Base-by-base conservation (phyloP, 1,140 invertebrate genomes). In the Aphelinus certus region DNA sequence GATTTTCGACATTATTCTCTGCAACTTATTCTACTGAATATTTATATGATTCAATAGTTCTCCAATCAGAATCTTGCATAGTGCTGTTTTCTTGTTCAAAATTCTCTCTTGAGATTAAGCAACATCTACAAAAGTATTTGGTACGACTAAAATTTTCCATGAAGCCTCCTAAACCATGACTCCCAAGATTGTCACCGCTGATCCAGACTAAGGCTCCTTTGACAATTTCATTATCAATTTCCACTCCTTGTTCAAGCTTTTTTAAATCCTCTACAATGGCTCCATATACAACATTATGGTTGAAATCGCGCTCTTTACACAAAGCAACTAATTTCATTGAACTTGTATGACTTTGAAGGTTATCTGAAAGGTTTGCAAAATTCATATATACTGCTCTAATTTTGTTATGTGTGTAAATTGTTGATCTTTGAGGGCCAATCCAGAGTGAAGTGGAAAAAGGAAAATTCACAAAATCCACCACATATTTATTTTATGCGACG, bases 331-430 rank as follows among this genome's bases (percentile, higher is more conserved):
- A 60, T 47, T 77, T 63, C 3, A 81, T 81, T 2, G 71, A 47
- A 43, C 57, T 66, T 6, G 66, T 47, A 66, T 73, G 72, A n/a
- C 58, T 51, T 48, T 63, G 6, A 3, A 66, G 3, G 43, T 58
- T 26, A 58, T 45, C 49, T 7, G 63, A 51, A 1, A 77, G 7
- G 77, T 82, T 81, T 6, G 42, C 79, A 2, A 83, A n/a, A 7
- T 43, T 79, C 73, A 81, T 77, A 71, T 82, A 83, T 9, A 82
- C n/a, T n/a, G n/a, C n/a, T n/a, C n/a, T n/a, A n/a, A n/a, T n/a
- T n/a, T n/a, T n/a, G n/a, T n/a, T n/a, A n/a, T n/a, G n/a, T n/a
- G n/a, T n/a, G n/a, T n/a, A n/a, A n/a, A n/a, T n/a, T n/a, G n/a
- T n/a, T n/a, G n/a, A n/a, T n/a, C n/a, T n/a, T n/a, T n/a, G n/a